These are phyloP conservation scores for Pogoniulus pusillus DNA, from an alignment of 2,797 vertebrate genomes.

Conservation along the genomic window DNA sequence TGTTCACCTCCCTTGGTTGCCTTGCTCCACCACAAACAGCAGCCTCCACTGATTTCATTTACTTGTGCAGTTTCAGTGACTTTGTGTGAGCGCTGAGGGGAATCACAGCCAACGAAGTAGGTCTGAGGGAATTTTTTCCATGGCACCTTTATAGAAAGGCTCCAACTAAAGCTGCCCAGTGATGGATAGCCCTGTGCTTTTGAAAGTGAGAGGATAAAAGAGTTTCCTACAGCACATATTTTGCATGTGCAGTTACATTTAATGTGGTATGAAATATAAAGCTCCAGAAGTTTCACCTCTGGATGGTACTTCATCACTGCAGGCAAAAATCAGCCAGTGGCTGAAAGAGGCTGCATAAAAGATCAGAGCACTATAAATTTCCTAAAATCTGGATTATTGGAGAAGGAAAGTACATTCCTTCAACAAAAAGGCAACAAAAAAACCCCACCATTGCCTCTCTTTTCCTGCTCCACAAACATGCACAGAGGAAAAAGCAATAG, in stretches of 20 bases:
- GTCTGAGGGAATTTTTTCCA: constrained; percentile 51
- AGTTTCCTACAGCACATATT: constrained; percentile 1
- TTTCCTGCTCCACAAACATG: background rate
- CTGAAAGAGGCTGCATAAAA: constrained; percentile 6
- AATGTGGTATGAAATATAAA: constrained; percentile 32
- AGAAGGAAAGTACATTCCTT: background rate
- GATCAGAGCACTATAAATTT: background rate
- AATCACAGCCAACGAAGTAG: constrained; percentile 1
- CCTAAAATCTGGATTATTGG: background rate
- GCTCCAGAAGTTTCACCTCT: constrained; percentile 45
- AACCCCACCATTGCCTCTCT: background rate
- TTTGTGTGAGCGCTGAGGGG: background rate
- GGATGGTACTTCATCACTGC: background rate
- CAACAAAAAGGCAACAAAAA: background rate
- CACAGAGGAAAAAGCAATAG: background rate
- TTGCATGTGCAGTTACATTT: background rate
- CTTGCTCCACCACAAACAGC: background rate
- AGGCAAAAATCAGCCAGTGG: constrained; percentile 7
- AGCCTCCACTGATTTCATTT: background rate
- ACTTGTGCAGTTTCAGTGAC: background rate
- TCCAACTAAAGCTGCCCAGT: constrained; percentile 5
- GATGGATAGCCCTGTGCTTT: constrained; percentile 10
- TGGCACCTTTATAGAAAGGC: background rate
- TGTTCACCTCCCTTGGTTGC: background rate
- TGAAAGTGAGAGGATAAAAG: background rate